phyloP scores from a whole-genome alignment of 2,113 vertebrate genomes.

The Argyrosomus japonicus region DNA sequence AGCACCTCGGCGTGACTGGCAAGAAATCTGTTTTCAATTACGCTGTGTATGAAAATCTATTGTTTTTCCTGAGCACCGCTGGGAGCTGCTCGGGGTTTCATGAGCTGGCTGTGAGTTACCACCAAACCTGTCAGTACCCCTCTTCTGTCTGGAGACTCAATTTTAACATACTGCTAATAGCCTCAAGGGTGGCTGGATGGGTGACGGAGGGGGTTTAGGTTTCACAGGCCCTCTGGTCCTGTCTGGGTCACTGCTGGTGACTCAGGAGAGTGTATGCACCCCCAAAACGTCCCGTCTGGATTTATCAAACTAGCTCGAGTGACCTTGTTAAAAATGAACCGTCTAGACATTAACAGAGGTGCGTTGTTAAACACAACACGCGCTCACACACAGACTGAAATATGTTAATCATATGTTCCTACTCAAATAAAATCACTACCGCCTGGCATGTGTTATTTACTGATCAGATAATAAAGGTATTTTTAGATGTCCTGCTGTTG shows the following conservation, averaged over 20 bases:
- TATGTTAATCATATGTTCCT: conserved; percentile 6
- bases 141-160: conserved; percentile 8
- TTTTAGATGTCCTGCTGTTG: conserved; percentile 3
- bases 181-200: neutral
- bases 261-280: neutral
- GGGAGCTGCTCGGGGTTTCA: conserved; percentile 21
- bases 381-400: neutral
- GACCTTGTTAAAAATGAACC: conserved; percentile 36
- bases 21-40: conserved; percentile 62
- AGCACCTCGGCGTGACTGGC: neutral
- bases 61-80: conserved; percentile 25
- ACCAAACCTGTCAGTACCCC: conserved; percentile 6
- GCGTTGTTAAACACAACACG: conserved; percentile 15
- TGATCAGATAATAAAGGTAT: conserved; percentile 3
- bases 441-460: conserved; percentile 1
- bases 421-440: conserved; percentile 22
- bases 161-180: conserved; percentile 28
- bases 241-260: conserved; percentile 45
- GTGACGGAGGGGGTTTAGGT: conserved; percentile 4
- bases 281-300: neutral
- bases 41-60: conserved; percentile 32
- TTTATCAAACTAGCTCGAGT: neutral
- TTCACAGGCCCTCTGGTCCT: conserved; percentile 40
- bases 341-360: conserved; percentile 25
- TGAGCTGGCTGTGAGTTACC: neutral